Evolutionary conservation across 92 coral and sea anemone genomes (phyloP).

Genomic region (Parazoanthus darwini): DNA sequence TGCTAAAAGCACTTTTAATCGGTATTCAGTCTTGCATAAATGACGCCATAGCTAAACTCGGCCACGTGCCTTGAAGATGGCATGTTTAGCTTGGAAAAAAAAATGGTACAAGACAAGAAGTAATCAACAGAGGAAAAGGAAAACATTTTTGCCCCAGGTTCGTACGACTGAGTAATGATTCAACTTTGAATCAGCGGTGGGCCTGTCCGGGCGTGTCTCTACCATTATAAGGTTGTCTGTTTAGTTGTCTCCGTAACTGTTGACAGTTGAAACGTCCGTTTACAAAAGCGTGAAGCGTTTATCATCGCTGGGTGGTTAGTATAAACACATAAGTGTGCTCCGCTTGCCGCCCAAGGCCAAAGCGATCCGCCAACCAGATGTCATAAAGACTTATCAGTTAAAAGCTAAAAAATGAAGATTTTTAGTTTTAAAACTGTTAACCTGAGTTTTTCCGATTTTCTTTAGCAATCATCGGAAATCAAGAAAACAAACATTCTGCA

Average conservation of each 20-base stretch:
- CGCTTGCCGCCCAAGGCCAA: background rate
- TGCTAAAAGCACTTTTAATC: background rate
- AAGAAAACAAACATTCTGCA: background rate
- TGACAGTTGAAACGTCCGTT: background rate
- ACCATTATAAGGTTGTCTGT: background rate
- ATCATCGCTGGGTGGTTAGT: constrained; percentile 11
- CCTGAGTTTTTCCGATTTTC: background rate
- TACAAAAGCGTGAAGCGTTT: background rate
- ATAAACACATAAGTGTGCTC: constrained; percentile 32
- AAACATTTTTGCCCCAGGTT: too few relatives aligned
- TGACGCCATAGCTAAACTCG: background rate
- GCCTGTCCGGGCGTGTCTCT: constrained; percentile 1
- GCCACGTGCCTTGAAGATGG: background rate
- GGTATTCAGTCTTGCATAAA: background rate
- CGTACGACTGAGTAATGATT: too few relatives aligned
- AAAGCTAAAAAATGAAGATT: background rate
- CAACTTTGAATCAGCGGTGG: background rate
- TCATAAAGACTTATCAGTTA: too few relatives aligned
- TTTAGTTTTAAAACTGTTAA: background rate
- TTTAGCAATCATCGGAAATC: background rate
- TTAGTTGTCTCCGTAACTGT: background rate
- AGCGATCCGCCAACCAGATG: background rate
- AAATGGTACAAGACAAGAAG: too few relatives aligned
- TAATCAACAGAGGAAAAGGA: too few relatives aligned
- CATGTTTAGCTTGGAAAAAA: too few relatives aligned